Base-by-base conservation (phyloP, 2,113 vertebrate species). In the Scomber japonicus region DNA sequence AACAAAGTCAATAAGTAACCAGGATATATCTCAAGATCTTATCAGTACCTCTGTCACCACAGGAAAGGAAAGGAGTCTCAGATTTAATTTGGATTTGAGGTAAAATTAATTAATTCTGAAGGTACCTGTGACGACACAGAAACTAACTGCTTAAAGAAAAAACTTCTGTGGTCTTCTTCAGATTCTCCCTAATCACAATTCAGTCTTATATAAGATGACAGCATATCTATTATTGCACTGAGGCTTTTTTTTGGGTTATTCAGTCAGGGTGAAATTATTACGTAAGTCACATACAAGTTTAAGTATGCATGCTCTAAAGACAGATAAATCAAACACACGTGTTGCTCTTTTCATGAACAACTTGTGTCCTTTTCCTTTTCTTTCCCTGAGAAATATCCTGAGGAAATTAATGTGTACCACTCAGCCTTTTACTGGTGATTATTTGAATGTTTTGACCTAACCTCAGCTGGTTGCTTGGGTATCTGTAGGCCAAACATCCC, bases 71-170 rank as follows among this genome's bases (percentile, higher is more conserved):
- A 54, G 1, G 63, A 50, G 53, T 61, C 24, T 15, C 64, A 68
- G 80, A 91, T 87, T 82, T 48, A 71, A 90, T 90, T 76, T 69
- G 31, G 51, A 72, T 54, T 31, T 17, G 79, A 19, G 31, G 9
- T 35, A 71, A 59, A 78, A 59, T 10, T 2, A 71, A 89, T 79
- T 82, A 60, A 49, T 56, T 60, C 15, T 44, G 16, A 82, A 78
- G 60, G 62, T 78, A 17, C 4, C 75, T 64, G 14, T 50, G 24
- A 65, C 60, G 73, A 74, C 63, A 30, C 44, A 1, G 51, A 50
- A 31, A n/a, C 30, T 14, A 54, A 35, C 31, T 0, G 19, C 44
- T 14, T 0, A 2, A 15, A 54, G 60, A 30, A 59, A 14, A 66
- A 27, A 21, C 48, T 14, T 6, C 14, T 71, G 11, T 66, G 50